Evolutionary conservation across 1,140 invertebrate species (phyloP).

Genomic region (Bathynomus jamesi): DNA sequence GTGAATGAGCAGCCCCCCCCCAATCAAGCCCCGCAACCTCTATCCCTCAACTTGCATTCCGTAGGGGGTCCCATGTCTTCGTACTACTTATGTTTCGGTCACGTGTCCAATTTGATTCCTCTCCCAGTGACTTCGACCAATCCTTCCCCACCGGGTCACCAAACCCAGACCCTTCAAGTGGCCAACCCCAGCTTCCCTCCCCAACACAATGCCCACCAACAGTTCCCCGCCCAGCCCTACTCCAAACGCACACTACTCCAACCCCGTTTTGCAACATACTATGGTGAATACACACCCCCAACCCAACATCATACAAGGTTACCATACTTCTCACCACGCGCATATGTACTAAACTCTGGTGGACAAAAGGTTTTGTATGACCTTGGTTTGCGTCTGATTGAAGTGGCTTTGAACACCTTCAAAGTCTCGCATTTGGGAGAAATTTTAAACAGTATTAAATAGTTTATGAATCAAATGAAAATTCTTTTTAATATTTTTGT

Average conservation of each 20-base stretch:
- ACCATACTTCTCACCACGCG: background rate
- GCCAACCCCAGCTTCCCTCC: background rate
- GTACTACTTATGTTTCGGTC: background rate
- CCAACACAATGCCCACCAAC: background rate
- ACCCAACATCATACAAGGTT: background rate
- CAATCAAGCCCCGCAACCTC: background rate
- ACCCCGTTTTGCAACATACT: background rate
- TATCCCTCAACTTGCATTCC: background rate
- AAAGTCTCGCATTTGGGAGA: too few relatives aligned
- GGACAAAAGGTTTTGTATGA: too few relatives aligned
- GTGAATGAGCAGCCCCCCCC: background rate
- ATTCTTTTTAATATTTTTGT: too few relatives aligned
- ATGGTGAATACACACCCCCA: background rate
- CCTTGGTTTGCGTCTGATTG: too few relatives aligned
- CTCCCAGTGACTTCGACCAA: background rate
- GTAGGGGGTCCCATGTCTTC: background rate
- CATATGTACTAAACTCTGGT: background rate
- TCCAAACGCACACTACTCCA: background rate
- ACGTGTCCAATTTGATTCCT: background rate
- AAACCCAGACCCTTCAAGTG: background rate
- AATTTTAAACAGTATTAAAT: too few relatives aligned
- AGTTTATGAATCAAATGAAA: too few relatives aligned
- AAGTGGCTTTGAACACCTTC: too few relatives aligned
- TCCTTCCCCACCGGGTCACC: background rate
- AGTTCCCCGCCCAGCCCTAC: background rate